phyloP scores from a whole-genome alignment of 2,113 vertebrate species.

The Ciconia stormi region DNA sequence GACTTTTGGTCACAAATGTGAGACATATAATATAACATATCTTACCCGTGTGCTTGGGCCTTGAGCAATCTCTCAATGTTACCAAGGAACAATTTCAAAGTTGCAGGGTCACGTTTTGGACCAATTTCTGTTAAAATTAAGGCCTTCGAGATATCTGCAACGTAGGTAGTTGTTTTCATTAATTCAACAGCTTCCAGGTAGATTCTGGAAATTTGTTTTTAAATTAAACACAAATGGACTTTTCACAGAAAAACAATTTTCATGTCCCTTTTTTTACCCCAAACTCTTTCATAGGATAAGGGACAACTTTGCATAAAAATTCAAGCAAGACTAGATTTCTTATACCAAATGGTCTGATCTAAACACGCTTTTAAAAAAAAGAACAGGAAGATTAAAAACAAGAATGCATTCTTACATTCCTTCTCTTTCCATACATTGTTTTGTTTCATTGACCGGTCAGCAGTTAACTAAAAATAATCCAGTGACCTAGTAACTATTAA shows the following conservation, averaged over 20 bases:
- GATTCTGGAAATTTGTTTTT: neutral
- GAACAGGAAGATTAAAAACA: neutral
- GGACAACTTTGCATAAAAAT: neutral
- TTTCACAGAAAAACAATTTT: neutral
- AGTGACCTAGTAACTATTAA: neutral
- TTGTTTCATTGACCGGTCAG: neutral
- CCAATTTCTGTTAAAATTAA: slow-evolving; percentile 89
- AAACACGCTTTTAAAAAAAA: neutral
- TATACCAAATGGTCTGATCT: neutral
- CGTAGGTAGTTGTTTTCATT: slow-evolving; percentile 29
- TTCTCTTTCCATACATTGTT: neutral
- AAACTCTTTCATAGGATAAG: neutral
- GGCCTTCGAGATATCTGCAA: slow-evolving; percentile 84
- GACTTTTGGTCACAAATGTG: neutral
- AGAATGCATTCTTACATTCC: neutral
- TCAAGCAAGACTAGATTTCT: neutral
- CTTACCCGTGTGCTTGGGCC: slow-evolving; percentile 84
- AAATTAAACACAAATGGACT: neutral
- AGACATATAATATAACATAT: neutral
- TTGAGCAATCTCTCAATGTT: slow-evolving; percentile 84
- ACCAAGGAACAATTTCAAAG: slow-evolving; percentile 83
- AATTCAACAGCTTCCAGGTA: neutral
- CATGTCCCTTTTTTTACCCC: neutral
- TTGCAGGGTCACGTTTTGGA: slow-evolving; percentile 82
- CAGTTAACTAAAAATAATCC: neutral